Evolutionary conservation across 35 echinoderm and acorn worm species (phyloP).

Genomic region (Heliocidaris erythrogramma): DNA sequence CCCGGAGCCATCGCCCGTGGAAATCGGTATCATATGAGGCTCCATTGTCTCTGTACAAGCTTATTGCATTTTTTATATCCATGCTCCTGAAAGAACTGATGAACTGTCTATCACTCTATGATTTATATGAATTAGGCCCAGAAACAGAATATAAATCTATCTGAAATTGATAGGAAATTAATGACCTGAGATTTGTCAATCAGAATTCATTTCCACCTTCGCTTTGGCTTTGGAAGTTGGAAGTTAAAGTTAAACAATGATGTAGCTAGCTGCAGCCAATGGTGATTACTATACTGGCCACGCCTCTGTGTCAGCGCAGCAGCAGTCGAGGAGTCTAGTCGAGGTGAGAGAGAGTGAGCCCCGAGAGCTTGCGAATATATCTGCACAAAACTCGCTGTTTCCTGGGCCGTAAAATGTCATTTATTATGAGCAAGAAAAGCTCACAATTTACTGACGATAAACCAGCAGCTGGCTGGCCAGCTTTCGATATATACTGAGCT

Average conservation of each 20-base stretch:
- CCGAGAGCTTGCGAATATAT: too few species aligned
- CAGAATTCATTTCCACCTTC: not conserved
- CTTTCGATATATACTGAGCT: too few species aligned
- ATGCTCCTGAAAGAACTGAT: not conserved
- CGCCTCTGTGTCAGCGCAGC: not conserved
- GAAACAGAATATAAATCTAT: not conserved
- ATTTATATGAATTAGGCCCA: too few species aligned
- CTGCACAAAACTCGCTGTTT: too few species aligned
- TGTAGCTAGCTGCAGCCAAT: not conserved
- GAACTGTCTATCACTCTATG: not conserved
- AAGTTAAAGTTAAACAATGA: not conserved
- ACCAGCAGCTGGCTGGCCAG: too few species aligned
- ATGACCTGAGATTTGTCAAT: not conserved
- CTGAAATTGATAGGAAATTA: not conserved
- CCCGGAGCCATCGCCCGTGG: slow-evolving; percentile 40
- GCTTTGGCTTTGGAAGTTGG: not conserved
- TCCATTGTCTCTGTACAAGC: not conserved
- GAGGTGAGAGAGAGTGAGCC: too few species aligned
- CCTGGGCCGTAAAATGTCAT: too few species aligned
- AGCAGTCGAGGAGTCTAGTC: too few species aligned
- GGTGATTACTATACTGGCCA: too few species aligned
- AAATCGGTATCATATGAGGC: not conserved
- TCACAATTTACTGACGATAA: too few species aligned
- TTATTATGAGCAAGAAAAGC: too few species aligned
- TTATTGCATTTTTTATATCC: not conserved